phyloP scores from a whole-genome alignment of 1,140 invertebrate genomes.

The Acromyrmex heyeri region DNA sequence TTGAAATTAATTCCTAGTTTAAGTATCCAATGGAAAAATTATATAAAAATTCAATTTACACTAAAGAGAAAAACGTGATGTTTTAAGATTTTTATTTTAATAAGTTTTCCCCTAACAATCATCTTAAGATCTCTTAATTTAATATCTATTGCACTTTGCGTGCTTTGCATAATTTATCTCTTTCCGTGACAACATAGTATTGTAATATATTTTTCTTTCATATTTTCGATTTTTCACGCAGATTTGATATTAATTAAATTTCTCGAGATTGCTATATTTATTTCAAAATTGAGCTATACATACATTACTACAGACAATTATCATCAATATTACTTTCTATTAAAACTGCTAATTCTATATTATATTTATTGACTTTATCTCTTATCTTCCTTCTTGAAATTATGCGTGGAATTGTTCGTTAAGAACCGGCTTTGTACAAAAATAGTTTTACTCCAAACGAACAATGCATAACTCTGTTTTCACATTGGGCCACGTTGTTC shows the following conservation, averaged over 20 bases:
- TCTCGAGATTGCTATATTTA: not conserved
- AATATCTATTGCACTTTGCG: not conserved
- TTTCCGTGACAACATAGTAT: not conserved
- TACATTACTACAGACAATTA: not conserved
- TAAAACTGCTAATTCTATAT: not conserved
- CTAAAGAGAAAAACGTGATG: not conserved
- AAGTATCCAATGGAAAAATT: not conserved
- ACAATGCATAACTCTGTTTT: slow-evolving; percentile 20
- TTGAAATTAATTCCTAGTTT: not conserved
- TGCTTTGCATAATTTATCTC: slow-evolving; percentile 15
- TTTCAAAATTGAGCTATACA: too few species aligned
- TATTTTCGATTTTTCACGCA: not conserved
- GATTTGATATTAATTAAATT: not conserved
- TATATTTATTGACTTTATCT: not conserved
- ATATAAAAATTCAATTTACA: not conserved
- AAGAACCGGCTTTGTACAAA: not conserved
- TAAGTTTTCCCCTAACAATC: not conserved
- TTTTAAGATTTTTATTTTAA: not conserved
- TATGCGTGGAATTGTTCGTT: not conserved
- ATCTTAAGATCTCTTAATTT: not conserved
- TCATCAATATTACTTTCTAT: too few species aligned
- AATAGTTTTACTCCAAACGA: slow-evolving; percentile 30
- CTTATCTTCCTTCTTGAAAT: not conserved
- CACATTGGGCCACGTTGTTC: slow-evolving; percentile 55
- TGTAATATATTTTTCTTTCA: slow-evolving; percentile 1